A percentile compares a stretch with the other conserved stretches of the same genome.
phyloP scores from a whole-genome alignment of 2,888 invertebrate genomes.

The Nomada ruficornis region DNA sequence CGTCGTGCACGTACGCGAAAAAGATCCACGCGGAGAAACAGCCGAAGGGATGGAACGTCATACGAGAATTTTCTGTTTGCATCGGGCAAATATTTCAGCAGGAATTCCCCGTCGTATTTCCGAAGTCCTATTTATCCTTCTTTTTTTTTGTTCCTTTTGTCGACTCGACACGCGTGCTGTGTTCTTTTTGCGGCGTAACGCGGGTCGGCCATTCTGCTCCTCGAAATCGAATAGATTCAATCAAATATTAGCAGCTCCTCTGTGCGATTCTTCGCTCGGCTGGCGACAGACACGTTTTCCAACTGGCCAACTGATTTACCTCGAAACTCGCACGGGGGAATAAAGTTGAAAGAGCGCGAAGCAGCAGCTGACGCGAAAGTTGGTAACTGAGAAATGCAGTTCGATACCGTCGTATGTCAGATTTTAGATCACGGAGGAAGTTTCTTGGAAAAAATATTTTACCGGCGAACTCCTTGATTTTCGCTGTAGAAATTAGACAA shows the following conservation, averaged over 20 bases:
- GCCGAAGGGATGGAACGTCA: conserved; percentile 25
- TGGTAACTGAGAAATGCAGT: background rate
- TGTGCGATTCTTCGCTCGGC: conserved; percentile 47
- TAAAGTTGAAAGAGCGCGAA: background rate
- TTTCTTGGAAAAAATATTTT: background rate
- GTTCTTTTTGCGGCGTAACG: conserved; percentile 33
- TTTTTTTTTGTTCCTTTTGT: conserved; percentile 1
- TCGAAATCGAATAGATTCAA: conserved; percentile 55
- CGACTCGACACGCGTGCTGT: background rate
- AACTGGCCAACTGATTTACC: conserved; percentile 28
- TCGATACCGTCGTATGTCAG: background rate
- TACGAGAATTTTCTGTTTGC: conserved; percentile 71
- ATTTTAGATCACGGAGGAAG: background rate
- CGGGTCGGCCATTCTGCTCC: conserved; percentile 13
- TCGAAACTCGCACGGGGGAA: conserved; percentile 29
- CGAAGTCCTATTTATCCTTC: conserved; percentile 41
- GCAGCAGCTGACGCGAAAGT: conserved; percentile 19
- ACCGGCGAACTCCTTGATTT: background rate
- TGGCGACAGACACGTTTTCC: conserved; percentile 38
- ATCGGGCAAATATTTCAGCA: conserved; percentile 74
- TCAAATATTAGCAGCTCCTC: conserved; percentile 57
- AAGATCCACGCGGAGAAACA: conserved; percentile 16
- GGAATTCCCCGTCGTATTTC: conserved; percentile 54
- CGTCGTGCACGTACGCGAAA: conserved; percentile 43
- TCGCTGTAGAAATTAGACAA: background rate